Percentiles rank a stretch among this genome's conserved stretches.
phyloP scores from a whole-genome alignment of 2,797 vertebrate genomes.

The Chanos chanos region DNA sequence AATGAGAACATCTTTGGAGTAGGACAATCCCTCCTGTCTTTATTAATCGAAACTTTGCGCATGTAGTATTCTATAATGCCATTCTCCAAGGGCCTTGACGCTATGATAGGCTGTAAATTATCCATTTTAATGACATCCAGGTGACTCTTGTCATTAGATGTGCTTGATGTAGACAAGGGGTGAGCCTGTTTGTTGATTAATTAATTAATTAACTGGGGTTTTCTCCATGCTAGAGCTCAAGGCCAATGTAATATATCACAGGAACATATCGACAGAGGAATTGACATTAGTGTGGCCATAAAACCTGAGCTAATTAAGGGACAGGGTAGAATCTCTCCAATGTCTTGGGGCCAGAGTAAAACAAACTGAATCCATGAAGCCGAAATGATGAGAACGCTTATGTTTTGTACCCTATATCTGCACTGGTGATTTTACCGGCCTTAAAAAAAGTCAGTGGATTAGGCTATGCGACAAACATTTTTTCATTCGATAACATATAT shows the following conservation, averaged over 20 bases:
- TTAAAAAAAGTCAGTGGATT: too few species aligned
- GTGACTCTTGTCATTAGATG: slow-evolving; percentile 68
- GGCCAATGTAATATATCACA: slow-evolving; percentile 70
- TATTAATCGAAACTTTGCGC: slow-evolving; percentile 32
- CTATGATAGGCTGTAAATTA: slow-evolving; percentile 37
- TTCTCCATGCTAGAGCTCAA: slow-evolving; percentile 69
- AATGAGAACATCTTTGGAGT: slow-evolving; percentile 36
- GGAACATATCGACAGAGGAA: slow-evolving; percentile 63
- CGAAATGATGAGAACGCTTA: too few species aligned
- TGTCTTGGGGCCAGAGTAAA: slow-evolving; percentile 4
- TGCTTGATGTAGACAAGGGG: slow-evolving; percentile 59
- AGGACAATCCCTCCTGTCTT: slow-evolving; percentile 29
- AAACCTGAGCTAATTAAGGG: slow-evolving; percentile 72
- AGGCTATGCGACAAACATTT: too few species aligned
- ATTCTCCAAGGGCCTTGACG: slow-evolving; percentile 27
- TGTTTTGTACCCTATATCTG: too few species aligned
- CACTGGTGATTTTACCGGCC: too few species aligned
- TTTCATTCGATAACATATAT: too few species aligned
- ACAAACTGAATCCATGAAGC: neutral
- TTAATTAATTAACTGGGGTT: slow-evolving; percentile 69
- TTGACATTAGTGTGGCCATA: slow-evolving; percentile 62
- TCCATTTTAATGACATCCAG: slow-evolving; percentile 58
- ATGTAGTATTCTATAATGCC: slow-evolving; percentile 23
- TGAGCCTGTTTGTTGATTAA: slow-evolving; percentile 61
- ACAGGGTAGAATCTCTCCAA: slow-evolving; percentile 38